Percentiles rank a stretch among this genome's conserved stretches.
Evolutionary conservation across 2,113 vertebrate genomes (phyloP).

Genomic region (Calypte anna): DNA sequence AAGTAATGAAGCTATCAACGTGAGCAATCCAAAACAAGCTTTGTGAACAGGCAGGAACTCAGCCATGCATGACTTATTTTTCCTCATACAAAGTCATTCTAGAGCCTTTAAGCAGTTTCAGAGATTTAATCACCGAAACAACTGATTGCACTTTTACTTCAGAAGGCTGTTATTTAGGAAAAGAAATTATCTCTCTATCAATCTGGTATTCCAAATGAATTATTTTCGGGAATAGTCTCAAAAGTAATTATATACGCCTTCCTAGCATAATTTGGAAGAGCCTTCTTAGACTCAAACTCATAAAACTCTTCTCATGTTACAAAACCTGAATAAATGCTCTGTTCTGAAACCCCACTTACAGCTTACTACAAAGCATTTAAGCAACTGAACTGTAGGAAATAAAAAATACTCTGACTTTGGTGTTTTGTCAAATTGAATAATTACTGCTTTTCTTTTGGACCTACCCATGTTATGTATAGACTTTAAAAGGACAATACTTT

Average conservation of each 20-base stretch:
- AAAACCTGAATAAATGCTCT: slow-evolving; percentile 32
- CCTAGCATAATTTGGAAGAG: slow-evolving; percentile 31
- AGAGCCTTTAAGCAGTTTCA: background rate
- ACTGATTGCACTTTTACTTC: background rate
- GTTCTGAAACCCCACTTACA: slow-evolving; percentile 3
- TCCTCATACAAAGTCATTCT: slow-evolving; percentile 10
- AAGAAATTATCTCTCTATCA: background rate
- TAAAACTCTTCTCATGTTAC: slow-evolving; percentile 32
- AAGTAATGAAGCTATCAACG: background rate
- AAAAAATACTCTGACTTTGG: background rate
- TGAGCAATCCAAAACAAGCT: background rate
- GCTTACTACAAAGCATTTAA: slow-evolving; percentile 22
- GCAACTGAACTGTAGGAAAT: background rate
- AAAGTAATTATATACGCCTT: slow-evolving; percentile 16
- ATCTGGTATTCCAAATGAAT: background rate
- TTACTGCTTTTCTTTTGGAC: background rate
- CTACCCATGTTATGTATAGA: rapidly evolving
- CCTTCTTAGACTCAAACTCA: background rate
- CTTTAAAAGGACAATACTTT: background rate
- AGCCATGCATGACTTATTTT: background rate
- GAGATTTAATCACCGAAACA: slow-evolving; percentile 6
- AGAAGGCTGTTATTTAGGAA: background rate
- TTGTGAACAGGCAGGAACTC: background rate
- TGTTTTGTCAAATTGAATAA: background rate
- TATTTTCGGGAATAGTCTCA: background rate